Evolutionary conservation across 2,888 invertebrate species (phyloP).

Genomic region (Arrhopalites spinosus): DNA sequence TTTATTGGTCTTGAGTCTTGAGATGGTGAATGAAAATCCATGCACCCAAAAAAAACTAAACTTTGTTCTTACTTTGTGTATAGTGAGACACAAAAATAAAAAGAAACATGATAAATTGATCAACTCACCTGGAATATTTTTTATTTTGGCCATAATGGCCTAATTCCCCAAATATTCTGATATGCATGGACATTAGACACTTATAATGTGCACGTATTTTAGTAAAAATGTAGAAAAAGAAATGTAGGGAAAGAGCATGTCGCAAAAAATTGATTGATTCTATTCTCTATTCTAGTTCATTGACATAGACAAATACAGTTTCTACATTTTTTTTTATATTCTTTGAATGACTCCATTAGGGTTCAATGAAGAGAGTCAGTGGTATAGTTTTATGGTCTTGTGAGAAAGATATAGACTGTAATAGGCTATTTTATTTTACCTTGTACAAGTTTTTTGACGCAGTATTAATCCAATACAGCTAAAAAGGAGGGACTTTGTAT

Average conservation of each 20-base stretch:
- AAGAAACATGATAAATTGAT: no score
- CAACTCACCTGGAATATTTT: no score
- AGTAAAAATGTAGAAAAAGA: background rate
- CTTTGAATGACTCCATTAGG: background rate
- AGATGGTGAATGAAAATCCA: no score
- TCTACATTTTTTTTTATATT: background rate
- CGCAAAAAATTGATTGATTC: conserved; percentile 25
- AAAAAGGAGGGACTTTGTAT: background rate
- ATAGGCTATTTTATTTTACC: background rate
- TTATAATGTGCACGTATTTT: background rate
- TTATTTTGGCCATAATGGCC: no score
- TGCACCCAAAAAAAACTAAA: no score
- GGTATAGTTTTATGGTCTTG: background rate
- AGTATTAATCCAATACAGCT: background rate
- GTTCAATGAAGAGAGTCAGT: background rate
- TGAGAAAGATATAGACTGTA: background rate
- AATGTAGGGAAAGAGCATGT: conserved; percentile 24
- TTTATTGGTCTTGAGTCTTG: no score
- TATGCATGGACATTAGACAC: background rate
- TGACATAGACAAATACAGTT: conserved; percentile 15
- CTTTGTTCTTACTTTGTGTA: no score
- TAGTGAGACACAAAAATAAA: no score
- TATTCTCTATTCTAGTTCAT: conserved; percentile 18
- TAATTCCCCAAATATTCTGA: background rate
- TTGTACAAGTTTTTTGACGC: background rate